These are phyloP conservation scores for Sapayoa aenigma DNA, from an alignment of 2,113 vertebrate genomes.

Conservation along the genomic window DNA sequence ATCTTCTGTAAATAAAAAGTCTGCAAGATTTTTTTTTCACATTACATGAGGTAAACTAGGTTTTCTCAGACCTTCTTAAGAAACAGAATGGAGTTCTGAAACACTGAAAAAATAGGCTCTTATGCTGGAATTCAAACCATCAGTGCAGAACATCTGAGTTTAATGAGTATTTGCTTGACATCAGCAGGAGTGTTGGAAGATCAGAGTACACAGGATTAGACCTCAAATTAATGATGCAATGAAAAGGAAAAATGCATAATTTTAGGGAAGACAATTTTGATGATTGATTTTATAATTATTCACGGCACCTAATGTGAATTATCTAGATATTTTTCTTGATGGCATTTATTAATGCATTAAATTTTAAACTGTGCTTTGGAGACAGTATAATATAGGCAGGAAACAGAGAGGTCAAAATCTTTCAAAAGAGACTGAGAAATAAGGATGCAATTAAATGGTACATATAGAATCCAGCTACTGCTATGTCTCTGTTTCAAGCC, in stretches of 20 bases:
- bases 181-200: not conserved
- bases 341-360: slow-evolving; percentile 67
- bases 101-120: not conserved
- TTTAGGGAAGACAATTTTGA: slow-evolving; percentile 45
- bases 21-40: not conserved
- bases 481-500: not conserved
- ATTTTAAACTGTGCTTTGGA: slow-evolving; percentile 50
- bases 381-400: not conserved
- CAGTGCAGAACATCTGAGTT: slow-evolving; percentile 31
- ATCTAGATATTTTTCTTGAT: slow-evolving; percentile 57
- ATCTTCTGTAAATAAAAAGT: not conserved
- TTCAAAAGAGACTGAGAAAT: slow-evolving; percentile 6
- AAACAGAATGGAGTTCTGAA: not conserved
- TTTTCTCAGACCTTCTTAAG: not conserved
- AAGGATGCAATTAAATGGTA: not conserved
- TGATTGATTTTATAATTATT: slow-evolving; percentile 72
- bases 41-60: not conserved
- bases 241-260: slow-evolving; percentile 53
- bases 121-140: not conserved
- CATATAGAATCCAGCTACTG: not conserved
- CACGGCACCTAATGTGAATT: slow-evolving; percentile 46
- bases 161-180: slow-evolving; percentile 30
- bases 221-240: slow-evolving; percentile 51
- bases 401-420: slow-evolving; percentile 16
- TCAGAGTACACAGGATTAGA: not conserved